phyloP scores from a whole-genome alignment of 2,113 vertebrate genomes.

The Prunella fulvescens region DNA sequence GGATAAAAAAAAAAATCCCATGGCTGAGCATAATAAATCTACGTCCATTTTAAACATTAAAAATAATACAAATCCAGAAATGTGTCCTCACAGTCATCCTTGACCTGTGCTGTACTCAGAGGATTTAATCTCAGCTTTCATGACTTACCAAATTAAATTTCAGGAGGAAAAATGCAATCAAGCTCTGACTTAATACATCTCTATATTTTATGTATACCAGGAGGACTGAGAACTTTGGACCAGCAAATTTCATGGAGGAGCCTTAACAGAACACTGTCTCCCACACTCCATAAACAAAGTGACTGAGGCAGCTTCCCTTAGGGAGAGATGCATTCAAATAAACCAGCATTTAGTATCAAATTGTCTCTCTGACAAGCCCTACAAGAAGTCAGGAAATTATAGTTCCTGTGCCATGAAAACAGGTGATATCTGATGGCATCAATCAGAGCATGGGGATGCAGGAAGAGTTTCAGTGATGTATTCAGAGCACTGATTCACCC shows the following conservation, averaged over 20 bases:
- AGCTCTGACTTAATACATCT: background rate
- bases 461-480: background rate
- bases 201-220: background rate
- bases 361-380: background rate
- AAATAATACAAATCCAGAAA: background rate
- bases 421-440: background rate
- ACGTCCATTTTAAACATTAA: background rate
- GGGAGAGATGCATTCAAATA: background rate
- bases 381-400: background rate
- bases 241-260: background rate
- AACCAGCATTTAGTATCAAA: background rate
- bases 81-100: background rate
- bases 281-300: background rate
- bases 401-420: background rate
- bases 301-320: background rate
- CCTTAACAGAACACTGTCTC: background rate
- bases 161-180: background rate
- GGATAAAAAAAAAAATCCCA: background rate
- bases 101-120: background rate
- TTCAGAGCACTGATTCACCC: background rate
- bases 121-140: background rate
- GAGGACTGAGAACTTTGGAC: background rate
- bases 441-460: background rate
- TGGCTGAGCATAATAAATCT: background rate
- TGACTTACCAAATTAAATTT: background rate